A percentile compares a stretch with the other conserved stretches of the same genome.
These are phyloP conservation scores for Tetramorium parvispinum DNA, from an alignment of 1,140 invertebrate species.

Conservation along the genomic window DNA sequence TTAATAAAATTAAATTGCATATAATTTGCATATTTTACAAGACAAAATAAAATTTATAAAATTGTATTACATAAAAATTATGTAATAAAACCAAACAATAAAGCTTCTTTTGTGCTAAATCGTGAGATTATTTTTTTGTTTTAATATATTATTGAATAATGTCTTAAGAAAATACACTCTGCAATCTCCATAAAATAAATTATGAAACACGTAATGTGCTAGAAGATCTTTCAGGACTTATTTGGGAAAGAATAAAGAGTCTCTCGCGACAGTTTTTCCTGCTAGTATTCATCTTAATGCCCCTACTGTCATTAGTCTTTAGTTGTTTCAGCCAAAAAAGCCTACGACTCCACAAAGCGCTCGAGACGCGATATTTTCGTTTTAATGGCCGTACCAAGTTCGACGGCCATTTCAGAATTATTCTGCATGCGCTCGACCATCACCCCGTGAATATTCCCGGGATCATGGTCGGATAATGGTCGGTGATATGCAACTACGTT, in stretches of 20 bases:
- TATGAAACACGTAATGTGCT: constrained; percentile 8
- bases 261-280: constrained; percentile 39
- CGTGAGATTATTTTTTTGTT: constrained; percentile 16
- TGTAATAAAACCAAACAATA: not conserved
- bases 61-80: not conserved
- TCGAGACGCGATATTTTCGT: constrained; percentile 2
- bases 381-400: constrained; percentile 34
- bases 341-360: not conserved
- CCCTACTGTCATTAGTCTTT: constrained; percentile 49
- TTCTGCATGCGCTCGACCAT: constrained; percentile 14
- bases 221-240: constrained; percentile 33
- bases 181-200: constrained; percentile 48
- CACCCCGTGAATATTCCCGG: not conserved
- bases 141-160: constrained; percentile 50
- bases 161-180: constrained; percentile 16
- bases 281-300: constrained; percentile 72
- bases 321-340: constrained; percentile 37
- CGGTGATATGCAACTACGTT: constrained; percentile 48
- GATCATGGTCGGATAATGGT: constrained; percentile 50
- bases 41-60: not conserved
- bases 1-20: not conserved
- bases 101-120: constrained; percentile 3
- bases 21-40: constrained; percentile 3
- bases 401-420: constrained; percentile 53
- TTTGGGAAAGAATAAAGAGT: not conserved